These are phyloP conservation scores for Geodia barretti DNA, from an alignment of 37 sponge, comb jelly and placozoan genomes.

Conservation along the genomic window DNA sequence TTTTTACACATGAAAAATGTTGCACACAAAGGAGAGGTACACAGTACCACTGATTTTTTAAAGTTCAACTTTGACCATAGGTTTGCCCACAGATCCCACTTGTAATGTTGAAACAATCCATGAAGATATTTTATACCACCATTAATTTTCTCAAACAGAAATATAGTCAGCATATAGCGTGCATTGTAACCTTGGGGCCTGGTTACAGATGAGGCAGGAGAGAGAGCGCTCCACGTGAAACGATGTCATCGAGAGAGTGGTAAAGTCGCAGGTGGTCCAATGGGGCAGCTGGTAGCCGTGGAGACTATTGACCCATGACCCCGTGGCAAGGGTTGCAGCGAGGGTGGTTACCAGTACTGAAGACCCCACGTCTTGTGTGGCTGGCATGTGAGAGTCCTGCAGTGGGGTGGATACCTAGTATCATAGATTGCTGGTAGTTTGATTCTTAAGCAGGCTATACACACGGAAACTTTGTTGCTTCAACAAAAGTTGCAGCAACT, in stretches of 20 bases:
- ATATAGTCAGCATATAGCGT: background rate
- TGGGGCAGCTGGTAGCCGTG: conserved; percentile 43
- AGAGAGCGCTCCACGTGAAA: conserved; percentile 36
- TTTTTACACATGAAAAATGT: too few species aligned
- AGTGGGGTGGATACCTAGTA: background rate
- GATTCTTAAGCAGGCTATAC: background rate
- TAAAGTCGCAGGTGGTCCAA: conserved; percentile 49
- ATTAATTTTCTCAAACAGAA: background rate
- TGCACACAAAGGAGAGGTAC: too few species aligned
- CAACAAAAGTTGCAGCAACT: too few species aligned
- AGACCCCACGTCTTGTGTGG: conserved; percentile 48
- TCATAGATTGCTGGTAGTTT: background rate
- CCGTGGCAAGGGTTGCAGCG: conserved; percentile 43
- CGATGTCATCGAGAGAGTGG: conserved; percentile 41
- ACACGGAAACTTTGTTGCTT: background rate
- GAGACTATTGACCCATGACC: conserved; percentile 46
- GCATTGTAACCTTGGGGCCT: conserved; percentile 25
- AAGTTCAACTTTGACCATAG: too few species aligned
- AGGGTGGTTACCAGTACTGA: conserved; percentile 51
- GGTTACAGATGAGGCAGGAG: conserved; percentile 35
- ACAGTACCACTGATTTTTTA: too few species aligned
- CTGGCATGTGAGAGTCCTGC: conserved; percentile 46
- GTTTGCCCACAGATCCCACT: too few species aligned
- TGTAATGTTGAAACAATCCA: background rate
- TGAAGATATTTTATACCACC: background rate